phyloP scores from a whole-genome alignment of 2,113 vertebrate genomes.

The Casuarius casuarius region DNA sequence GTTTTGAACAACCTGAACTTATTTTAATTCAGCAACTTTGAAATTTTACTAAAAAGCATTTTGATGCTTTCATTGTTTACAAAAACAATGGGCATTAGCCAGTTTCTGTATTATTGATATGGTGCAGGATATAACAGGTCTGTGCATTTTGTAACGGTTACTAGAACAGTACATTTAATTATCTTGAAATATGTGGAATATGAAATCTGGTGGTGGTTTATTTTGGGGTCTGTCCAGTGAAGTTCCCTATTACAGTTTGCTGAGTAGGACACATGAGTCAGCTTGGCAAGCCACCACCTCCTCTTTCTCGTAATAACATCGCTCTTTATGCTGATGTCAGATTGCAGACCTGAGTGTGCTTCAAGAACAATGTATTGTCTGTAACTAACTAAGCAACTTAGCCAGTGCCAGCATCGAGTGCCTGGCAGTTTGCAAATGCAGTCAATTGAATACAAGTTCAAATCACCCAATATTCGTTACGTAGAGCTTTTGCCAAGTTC shows the following conservation, averaged over 20 bases:
- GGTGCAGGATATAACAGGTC: background rate
- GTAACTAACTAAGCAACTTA: background rate
- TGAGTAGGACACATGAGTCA: background rate
- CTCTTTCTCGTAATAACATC: accelerated
- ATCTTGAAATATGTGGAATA: background rate
- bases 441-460: background rate
- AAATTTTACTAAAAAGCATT: background rate
- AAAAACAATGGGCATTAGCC: background rate
- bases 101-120: background rate
- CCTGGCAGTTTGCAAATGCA: background rate
- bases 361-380: background rate
- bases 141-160: background rate
- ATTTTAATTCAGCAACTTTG: background rate
- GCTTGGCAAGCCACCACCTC: background rate
- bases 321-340: background rate
- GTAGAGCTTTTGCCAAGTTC: background rate
- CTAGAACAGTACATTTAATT: background rate
- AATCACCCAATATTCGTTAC: background rate
- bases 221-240: background rate
- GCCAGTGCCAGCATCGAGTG: background rate
- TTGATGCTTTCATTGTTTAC: background rate
- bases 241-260: background rate
- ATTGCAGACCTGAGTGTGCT: background rate
- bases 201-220: background rate
- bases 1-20: background rate